These are phyloP conservation scores for Notothenia coriiceps DNA, from an alignment of 2,113 vertebrate species.

Conservation along the genomic window DNA sequence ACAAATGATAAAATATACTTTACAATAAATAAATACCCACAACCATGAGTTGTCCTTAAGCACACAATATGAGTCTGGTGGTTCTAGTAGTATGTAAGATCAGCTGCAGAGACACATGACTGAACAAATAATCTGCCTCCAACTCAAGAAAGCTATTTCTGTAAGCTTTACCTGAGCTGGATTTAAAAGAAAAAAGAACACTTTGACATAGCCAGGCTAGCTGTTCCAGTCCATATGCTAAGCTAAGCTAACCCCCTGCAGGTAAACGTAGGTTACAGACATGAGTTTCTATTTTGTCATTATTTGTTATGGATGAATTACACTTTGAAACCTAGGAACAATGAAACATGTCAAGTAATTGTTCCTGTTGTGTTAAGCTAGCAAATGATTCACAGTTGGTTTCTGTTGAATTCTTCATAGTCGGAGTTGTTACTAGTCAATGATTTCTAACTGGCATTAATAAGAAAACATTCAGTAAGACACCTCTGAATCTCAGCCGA, in stretches of 20 bases:
- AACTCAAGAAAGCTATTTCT: background rate
- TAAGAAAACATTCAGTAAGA: background rate
- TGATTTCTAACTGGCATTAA: conserved; percentile 12
- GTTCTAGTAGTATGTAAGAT: too few species aligned
- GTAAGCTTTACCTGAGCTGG: background rate
- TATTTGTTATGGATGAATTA: background rate
- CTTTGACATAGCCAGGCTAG: background rate
- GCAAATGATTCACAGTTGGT: background rate
- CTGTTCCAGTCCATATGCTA: background rate
- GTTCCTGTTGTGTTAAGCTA: background rate
- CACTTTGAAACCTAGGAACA: background rate
- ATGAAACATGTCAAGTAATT: background rate
- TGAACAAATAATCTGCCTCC: too few species aligned
- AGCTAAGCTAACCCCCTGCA: background rate
- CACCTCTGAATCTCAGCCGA: background rate
- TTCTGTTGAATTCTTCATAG: background rate
- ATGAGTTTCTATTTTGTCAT: background rate
- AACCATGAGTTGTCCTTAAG: too few species aligned
- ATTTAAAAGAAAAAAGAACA: background rate
- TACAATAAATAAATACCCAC: too few species aligned
- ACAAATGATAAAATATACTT: too few species aligned
- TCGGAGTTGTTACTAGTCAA: background rate
- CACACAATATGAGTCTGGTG: too few species aligned
- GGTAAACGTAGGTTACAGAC: background rate
- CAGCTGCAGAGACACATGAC: too few species aligned